Base-by-base conservation (phyloP, 2,888 invertebrate species). In the Parapristionchus giblindavisi region DNA sequence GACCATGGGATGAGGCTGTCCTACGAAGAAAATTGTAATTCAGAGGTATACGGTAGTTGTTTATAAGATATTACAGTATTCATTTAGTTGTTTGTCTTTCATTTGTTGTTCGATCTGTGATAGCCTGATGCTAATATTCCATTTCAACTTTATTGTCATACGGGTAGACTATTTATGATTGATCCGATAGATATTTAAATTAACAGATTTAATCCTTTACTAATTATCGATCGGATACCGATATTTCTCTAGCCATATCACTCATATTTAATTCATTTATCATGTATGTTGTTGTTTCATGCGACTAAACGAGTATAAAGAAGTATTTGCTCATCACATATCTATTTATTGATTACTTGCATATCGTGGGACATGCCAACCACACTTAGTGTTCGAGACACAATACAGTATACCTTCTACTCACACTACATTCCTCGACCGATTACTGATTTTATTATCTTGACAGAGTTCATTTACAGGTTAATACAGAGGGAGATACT, bases 1-100 rank as follows among this genome's bases (percentile, higher is more conserved):
- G 97, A 0, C 97, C 97, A 0, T 98, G 97, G 97, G 97, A 97
- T 89, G 97, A 98, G 88, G 97, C 97, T 27, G 84, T 87, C 21
- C 85, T 70, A 21, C 2, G 56, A 38, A 29, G 70, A 70, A 70
- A 38, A 38, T 54, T 70, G 29, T 58, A 56, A 43, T 21, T 68
- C 48, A 48, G n/a, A n/a, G n/a, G n/a, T n/a, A n/a, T n/a, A n/a
- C n/a, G n/a, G n/a, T n/a, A n/a, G n/a, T n/a, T n/a, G n/a, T 14
- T 51, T 51, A 38, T 56, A 29, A 14, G 29, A 11, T 17, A n/a
- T 56, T 27, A 24, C 56, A 17, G 11, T 56, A 56, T 24, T 56
- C 6, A 56, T n/a, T 24, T 24, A 56, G 6, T 14, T 56, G 11
- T 6, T 56, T 27, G 56, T 56, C 8, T n/a, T 60, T 24, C 36